A percentile compares a stretch with the other conserved stretches of the same genome.
Evolutionary conservation across 2,113 vertebrate genomes (phyloP).

Genomic region (Pagrus major): DNA sequence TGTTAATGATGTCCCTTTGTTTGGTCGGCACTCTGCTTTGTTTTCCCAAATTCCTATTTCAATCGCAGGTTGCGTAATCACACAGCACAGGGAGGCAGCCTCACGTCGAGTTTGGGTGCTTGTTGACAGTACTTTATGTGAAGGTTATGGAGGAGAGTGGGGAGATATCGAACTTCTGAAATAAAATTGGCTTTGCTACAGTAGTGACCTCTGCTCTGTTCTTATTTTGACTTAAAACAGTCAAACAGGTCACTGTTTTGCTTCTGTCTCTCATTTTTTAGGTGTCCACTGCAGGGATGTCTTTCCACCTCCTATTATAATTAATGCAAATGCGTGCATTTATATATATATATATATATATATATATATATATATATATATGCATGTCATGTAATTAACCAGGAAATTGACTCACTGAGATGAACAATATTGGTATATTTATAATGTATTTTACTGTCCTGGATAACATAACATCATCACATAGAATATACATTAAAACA

Average conservation of each 20-base stretch:
- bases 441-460: neutral
- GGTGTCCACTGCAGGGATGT: neutral
- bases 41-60: slow-evolving; percentile 66
- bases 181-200: slow-evolving; percentile 1
- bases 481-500: neutral
- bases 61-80: slow-evolving; percentile 61
- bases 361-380: too few species aligned
- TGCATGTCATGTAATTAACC: neutral
- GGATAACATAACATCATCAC: neutral
- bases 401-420: neutral
- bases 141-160: slow-evolving; percentile 12
- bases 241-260: neutral
- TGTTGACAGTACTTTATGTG: slow-evolving; percentile 19
- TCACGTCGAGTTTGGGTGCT: slow-evolving; percentile 5
- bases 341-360: too few species aligned
- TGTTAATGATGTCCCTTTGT: slow-evolving; percentile 76
- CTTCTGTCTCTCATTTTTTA: neutral
- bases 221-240: neutral
- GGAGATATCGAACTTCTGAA: neutral
- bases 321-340: neutral
- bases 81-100: slow-evolving; percentile 12
- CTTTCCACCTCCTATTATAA: neutral
- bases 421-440: too few species aligned
- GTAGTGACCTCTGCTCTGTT: neutral
- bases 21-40: slow-evolving; percentile 59